phyloP scores from a whole-genome alignment of 2,888 invertebrate genomes.

The Tethea ocularis region DNA sequence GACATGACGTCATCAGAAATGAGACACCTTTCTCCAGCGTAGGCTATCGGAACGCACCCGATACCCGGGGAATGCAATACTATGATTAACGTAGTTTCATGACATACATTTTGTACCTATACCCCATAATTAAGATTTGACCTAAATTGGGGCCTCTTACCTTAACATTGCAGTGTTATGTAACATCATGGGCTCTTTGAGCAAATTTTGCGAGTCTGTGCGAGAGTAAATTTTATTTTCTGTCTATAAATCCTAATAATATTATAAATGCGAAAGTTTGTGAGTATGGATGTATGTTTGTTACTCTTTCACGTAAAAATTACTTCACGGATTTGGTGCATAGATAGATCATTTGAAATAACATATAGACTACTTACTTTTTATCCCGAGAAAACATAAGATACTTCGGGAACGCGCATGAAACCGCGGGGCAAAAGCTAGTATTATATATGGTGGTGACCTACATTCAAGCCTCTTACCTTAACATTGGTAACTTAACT shows the following conservation, averaged over 20 bases:
- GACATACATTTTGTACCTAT: slow-evolving; percentile 18
- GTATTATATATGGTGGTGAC: too few relatives aligned
- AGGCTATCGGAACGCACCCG: slow-evolving; percentile 40
- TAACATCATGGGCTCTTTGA: not conserved
- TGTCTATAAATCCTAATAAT: too few relatives aligned
- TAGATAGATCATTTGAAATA: too few relatives aligned
- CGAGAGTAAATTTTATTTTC: not conserved
- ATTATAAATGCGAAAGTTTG: too few relatives aligned
- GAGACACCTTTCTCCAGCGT: slow-evolving; percentile 51
- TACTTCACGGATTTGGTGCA: too few relatives aligned
- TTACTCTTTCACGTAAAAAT: too few relatives aligned
- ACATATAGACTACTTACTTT: too few relatives aligned
- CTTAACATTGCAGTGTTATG: not conserved
- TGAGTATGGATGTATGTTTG: too few relatives aligned
- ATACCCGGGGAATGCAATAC: slow-evolving; percentile 11
- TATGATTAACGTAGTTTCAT: slow-evolving; percentile 17
- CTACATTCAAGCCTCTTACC: slow-evolving; percentile 5
- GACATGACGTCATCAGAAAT: slow-evolving; percentile 47
- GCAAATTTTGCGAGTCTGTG: not conserved
- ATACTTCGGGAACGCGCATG: too few relatives aligned
- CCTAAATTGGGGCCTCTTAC: not conserved
- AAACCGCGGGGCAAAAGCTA: too few relatives aligned
- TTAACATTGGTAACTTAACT: slow-evolving; percentile 9
- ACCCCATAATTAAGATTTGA: slow-evolving; percentile 13
- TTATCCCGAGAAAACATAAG: too few relatives aligned